Percentiles rank a stretch among this genome's conserved stretches.
Conservation (phyloP, 2,888 invertebrate genomes). For the Agrochola lychnidis region DNA sequence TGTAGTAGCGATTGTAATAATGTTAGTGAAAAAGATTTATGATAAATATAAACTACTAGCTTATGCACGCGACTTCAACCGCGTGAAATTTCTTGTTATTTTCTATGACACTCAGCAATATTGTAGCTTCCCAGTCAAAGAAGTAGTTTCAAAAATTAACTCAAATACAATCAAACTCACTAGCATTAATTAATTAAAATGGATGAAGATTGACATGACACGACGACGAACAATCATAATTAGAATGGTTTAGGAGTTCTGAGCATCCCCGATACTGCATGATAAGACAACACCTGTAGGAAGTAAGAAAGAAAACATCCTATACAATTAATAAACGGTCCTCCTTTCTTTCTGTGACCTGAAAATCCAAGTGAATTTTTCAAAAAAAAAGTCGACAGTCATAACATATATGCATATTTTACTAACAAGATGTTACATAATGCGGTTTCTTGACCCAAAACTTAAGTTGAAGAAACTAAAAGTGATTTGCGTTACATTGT, state of each 20-base stretch:
- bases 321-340: not conserved
- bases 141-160: too few species aligned
- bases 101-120: too few species aligned
- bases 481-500: slow-evolving; percentile 38
- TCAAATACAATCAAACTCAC: too few species aligned
- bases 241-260: not conserved
- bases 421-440: slow-evolving; percentile 9
- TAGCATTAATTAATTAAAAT: too few species aligned
- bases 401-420: not conserved
- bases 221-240: too few species aligned
- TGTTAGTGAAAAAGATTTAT: not conserved
- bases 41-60: not conserved
- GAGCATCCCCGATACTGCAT: not conserved
- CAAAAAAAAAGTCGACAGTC: not conserved
- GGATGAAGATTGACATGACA: too few species aligned
- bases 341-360: not conserved
- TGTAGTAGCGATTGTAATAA: slow-evolving; percentile 18
- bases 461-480: slow-evolving; percentile 13
- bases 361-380: not conserved
- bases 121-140: too few species aligned
- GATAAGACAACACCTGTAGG: not conserved
- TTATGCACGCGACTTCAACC: not conserved
- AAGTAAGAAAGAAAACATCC: too few species aligned
- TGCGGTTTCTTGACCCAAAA: slow-evolving; percentile 20
- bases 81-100: too few species aligned